Conservation (phyloP, 1,140 invertebrate genomes). For the Trachelipus rathkii region DNA sequence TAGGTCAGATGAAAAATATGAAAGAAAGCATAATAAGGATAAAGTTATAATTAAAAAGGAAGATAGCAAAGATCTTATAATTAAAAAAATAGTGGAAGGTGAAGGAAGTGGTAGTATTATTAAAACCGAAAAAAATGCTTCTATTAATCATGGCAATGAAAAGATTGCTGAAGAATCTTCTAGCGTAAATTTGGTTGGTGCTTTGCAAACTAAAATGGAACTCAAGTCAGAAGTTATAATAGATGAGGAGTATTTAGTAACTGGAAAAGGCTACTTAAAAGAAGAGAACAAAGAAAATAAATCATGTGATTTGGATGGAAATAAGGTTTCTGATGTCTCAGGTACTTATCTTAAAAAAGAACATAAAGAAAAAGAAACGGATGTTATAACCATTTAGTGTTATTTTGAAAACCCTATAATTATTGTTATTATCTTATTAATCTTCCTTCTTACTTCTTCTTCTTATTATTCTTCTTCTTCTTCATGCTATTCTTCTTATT, state of each 20-base stretch:
- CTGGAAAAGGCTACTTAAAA: neutral
- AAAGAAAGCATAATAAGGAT: slow-evolving; percentile 30
- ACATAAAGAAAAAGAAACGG: too few species aligned
- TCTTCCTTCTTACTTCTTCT: too few species aligned
- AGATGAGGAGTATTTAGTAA: neutral
- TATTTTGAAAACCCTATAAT: too few species aligned
- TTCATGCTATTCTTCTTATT: too few species aligned
- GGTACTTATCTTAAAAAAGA: too few species aligned
- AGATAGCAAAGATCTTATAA: slow-evolving; percentile 12
- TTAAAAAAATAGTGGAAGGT: neutral
- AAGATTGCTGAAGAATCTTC: neutral
- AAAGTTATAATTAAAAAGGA: slow-evolving; percentile 23
- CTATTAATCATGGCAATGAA: neutral
- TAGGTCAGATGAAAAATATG: slow-evolving; percentile 13
- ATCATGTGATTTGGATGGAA: too few species aligned
- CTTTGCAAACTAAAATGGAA: neutral
- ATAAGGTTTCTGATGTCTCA: too few species aligned
- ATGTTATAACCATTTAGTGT: too few species aligned
- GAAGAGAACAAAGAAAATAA: neutral
- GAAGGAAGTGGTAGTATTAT: neutral
- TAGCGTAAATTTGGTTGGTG: neutral
- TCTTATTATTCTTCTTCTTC: too few species aligned
- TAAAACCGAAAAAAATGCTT: neutral
- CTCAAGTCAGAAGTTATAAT: neutral
- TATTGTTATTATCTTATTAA: too few species aligned